phyloP scores from a whole-genome alignment of 2,888 invertebrate species.

The Mayetiola destructor region DNA sequence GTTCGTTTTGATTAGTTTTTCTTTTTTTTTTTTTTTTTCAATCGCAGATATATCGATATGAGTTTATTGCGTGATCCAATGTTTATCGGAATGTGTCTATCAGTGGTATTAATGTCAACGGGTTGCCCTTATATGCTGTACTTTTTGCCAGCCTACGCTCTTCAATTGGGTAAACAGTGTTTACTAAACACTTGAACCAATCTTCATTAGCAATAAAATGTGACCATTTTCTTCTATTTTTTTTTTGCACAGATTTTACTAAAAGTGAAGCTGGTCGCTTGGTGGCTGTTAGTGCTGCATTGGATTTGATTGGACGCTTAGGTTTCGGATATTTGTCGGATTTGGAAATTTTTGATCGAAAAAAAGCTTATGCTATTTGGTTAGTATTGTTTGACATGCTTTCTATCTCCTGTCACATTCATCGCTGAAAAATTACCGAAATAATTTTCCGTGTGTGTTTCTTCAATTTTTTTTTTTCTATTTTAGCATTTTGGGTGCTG shows the following conservation, averaged over 20 bases:
- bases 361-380: conserved; percentile 58
- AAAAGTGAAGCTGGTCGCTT: conserved; percentile 45
- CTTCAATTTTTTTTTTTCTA: conserved; percentile 11
- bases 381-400: conserved; percentile 24
- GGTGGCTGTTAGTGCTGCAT: conserved; percentile 57
- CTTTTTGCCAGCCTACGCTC: conserved; percentile 59
- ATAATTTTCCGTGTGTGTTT: not conserved
- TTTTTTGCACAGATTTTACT: conserved; percentile 27
- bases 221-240: not conserved
- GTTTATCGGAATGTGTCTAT: conserved; percentile 55
- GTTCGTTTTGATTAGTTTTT: conserved; percentile 17
- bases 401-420: not conserved
- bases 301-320: conserved; percentile 55
- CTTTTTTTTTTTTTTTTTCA: conserved; percentile 19
- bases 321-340: conserved; percentile 62
- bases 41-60: conserved; percentile 47
- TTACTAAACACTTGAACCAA: too few relatives aligned
- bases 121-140: conserved; percentile 64
- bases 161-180: conserved; percentile 39
- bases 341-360: conserved; percentile 51
- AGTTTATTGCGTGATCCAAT: conserved; percentile 50
- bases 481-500: conserved; percentile 52
- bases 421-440: not conserved
- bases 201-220: not conserved
- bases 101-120: conserved; percentile 60